Evolutionary conservation across 2,113 vertebrate species (phyloP).

Genomic region (Aphyosemion australe): DNA sequence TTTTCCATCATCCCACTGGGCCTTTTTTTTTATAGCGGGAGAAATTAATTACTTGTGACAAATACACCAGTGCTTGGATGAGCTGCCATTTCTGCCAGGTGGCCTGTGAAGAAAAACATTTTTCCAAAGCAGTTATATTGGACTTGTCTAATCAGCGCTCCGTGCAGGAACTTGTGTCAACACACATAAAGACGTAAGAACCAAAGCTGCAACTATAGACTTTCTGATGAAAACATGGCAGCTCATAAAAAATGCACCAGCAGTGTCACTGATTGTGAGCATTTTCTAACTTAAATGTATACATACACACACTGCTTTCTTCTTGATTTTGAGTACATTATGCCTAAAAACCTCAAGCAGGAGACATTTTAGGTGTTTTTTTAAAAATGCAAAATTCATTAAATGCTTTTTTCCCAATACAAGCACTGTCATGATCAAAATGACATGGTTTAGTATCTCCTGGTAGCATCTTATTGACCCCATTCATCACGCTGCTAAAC

Average conservation of each 20-base stretch:
- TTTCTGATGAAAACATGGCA: constrained; percentile 52
- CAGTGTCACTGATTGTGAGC: constrained; percentile 33
- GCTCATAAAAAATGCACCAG: constrained; percentile 60
- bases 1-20: constrained; percentile 70
- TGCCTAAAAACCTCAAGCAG: constrained; percentile 13
- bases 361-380: constrained; percentile 1
- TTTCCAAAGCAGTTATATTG: constrained; percentile 68
- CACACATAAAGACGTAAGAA: constrained; percentile 30
- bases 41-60: constrained; percentile 81
- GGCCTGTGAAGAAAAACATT: constrained; percentile 78
- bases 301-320: too few species aligned
- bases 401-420: too few species aligned
- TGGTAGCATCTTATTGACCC: constrained; percentile 61
- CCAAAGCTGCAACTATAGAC: constrained; percentile 15
- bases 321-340: neutral
- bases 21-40: constrained; percentile 56
- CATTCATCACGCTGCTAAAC: constrained; percentile 62
- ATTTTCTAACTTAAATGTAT: too few species aligned
- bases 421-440: too few species aligned
- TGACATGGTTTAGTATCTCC: constrained; percentile 56
- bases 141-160: constrained; percentile 53
- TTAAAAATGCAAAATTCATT: constrained; percentile 5
- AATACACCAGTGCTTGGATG: constrained; percentile 66
- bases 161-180: constrained; percentile 34
- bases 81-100: constrained; percentile 66